Evolutionary conservation across 2,797 vertebrate species (phyloP), one percentile per base, ranked within the genome.

Genomic region (Thunnus albacares): DNA sequence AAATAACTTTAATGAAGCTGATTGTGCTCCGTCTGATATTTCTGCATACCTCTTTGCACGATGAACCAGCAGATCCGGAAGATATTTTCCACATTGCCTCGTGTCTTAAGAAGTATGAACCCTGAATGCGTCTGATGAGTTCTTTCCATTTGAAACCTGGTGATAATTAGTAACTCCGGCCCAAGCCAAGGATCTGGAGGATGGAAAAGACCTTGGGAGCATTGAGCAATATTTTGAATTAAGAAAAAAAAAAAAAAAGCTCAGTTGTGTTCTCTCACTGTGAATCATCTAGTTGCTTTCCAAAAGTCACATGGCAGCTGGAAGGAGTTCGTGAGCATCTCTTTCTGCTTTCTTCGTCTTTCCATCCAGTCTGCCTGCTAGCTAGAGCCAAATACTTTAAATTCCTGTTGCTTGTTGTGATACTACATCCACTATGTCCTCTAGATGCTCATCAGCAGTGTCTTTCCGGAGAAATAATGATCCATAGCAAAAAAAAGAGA

Each of bases 131-230:
- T 72, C 83, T 89, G 79, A 93, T 83, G 64, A 79, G 84, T 87
- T 90, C 77, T 94, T 93, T 94, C 93, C 93, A 89, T 89, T 49
- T 81, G 83, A 85, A 91, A 90, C 82, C 90, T 92, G 92, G 84
- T 85, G 92, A 86, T 91, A 87, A 93, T 94, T 92, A 92, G 81
- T 12, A 41, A 20, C 71, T 67, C 28, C 12, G 33, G 72, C 38
- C 52, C 41, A 20, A 63, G 91, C 89, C 85, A 92, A 83, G 81
- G 82, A 73, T 90, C 83, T 87, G 81, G 63, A 80, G 68, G 72
- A 74, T 73, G 82, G 89, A 91, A 92, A 92, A 90, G 87, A 90
- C 84, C 82, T 89, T 84, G 75, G 81, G 80, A 89, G 81, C 41
- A 12, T 75, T 87, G 84, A 76, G 88, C 86, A 92, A 86, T 89